Conservation (phyloP, 92 coral and sea anemone species). For the Porites cylindrica region DNA sequence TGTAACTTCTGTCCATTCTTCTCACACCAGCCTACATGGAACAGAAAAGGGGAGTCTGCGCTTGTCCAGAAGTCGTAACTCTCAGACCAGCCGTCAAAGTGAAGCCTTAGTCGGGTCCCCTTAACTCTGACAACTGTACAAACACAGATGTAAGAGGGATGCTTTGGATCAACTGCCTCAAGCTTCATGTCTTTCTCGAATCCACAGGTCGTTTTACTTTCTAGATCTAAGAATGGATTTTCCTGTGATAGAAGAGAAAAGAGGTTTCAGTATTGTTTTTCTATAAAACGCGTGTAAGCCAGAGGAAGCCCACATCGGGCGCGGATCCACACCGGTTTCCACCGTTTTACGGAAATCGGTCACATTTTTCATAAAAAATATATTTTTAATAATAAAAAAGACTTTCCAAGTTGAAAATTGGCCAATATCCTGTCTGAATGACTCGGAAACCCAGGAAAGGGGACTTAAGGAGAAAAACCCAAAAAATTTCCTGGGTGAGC, state of each 20-base stretch:
- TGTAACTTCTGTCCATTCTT: constrained; percentile 84
- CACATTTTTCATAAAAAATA: too few species aligned
- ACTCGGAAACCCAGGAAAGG: too few species aligned
- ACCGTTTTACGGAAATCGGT: too few species aligned
- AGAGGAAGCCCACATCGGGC: too few species aligned
- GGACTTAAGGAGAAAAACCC: too few species aligned
- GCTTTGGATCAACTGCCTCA: constrained; percentile 96
- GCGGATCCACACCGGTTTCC: too few species aligned
- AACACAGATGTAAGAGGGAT: constrained; percentile 97
- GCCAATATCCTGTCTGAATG: too few species aligned
- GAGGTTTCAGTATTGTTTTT: not conserved
- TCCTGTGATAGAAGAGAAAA: constrained; percentile 20
- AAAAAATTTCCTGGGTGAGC: too few species aligned
- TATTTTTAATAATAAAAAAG: too few species aligned
- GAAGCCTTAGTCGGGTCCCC: constrained; percentile 92
- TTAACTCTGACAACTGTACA: constrained; percentile 96
- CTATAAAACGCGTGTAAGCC: too few species aligned
- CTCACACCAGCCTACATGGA: constrained; percentile 96
- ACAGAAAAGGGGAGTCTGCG: constrained; percentile 90
- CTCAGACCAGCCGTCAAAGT: constrained; percentile 99
- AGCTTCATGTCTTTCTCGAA: constrained; percentile 94
- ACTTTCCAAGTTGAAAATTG: too few species aligned
- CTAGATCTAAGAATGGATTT: constrained; percentile 48
- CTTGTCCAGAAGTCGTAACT: constrained; percentile 99
- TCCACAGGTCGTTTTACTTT: constrained; percentile 65